Evolutionary conservation across 2,888 invertebrate genomes (phyloP), one percentile per base, ranked within the genome.

Genomic region (Maniola hyperantus): DNA sequence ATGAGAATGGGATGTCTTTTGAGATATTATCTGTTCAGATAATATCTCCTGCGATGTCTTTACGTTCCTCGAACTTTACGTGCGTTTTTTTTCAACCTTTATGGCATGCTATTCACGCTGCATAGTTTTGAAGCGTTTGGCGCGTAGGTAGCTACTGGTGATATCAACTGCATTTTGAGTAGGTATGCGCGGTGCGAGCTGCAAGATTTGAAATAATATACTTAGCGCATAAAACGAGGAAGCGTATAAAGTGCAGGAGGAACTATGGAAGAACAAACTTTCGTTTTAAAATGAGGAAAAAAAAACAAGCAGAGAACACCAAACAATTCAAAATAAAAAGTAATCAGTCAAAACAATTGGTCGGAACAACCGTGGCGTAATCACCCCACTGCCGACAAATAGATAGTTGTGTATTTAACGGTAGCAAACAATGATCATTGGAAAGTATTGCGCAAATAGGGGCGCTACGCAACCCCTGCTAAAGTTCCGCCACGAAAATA

Each of bases 371-470:
- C 57, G 36, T 48, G 59, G 68, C 60, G 70, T 75, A 76, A 78
- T 79, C 76, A 77, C 78, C 79, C 81, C 71, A 78, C 77, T 77
- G 67, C 73, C 78, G 78, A 72, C 73, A 66, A 70, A 68, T 70
- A 69, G 71, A 73, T 73, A 76, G 71, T 69, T 65, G 70, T 72
- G 73, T 71, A 69, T 72, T 74, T 73, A 74, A 77, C 71, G 74
- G 75, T 68, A 73, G 80, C 84, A 84, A 87, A 88, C 89, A 89
- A 85, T 86, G 77, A 75, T 81, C 87, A 87, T 89, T 88, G 85
- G 85, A 87, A 84, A 88, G 88, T 85, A 87, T 84, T 83, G 83
- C 75, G 83, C 84, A 89, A 89, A 90, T 83, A 89, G 83, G 88
- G 89, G 86, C 73, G 79, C 74, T 74, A 72, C 76, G 79, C 79